Conservation (phyloP, 2,113 vertebrate species). For the Thamnophis sirtalis region DNA sequence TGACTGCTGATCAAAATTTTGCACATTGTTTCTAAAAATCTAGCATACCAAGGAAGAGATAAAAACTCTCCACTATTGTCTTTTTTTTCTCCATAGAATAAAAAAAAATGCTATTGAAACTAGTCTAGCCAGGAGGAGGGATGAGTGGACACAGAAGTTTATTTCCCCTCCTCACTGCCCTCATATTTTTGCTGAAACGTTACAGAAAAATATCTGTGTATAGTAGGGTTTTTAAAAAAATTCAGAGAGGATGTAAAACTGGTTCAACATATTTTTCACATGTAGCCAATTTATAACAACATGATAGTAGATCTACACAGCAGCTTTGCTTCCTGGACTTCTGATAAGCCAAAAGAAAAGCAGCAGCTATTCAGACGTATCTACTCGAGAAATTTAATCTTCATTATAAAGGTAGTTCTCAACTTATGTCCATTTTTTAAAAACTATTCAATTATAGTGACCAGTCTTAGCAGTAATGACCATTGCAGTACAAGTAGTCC, state of each 20-base stretch:
- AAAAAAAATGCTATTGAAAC: neutral
- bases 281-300: neutral
- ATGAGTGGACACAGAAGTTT: neutral
- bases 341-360: neutral
- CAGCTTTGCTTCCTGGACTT: neutral
- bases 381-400: neutral
- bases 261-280: neutral
- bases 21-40: neutral
- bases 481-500: neutral
- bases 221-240: neutral
- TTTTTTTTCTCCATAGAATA: neutral
- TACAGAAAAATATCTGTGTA: neutral
- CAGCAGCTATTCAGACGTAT: neutral
- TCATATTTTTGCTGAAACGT: neutral
- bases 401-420: neutral
- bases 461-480: neutral
- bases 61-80: neutral
- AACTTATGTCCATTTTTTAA: neutral
- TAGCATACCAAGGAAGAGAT: neutral
- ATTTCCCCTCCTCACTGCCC: neutral
- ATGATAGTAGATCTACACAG: neutral
- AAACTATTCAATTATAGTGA: neutral
- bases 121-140: neutral
- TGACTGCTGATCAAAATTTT: neutral
- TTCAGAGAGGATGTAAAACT: neutral